Evolutionary conservation across 2,113 vertebrate species (phyloP).

Genomic region (Menura novaehollandiae): DNA sequence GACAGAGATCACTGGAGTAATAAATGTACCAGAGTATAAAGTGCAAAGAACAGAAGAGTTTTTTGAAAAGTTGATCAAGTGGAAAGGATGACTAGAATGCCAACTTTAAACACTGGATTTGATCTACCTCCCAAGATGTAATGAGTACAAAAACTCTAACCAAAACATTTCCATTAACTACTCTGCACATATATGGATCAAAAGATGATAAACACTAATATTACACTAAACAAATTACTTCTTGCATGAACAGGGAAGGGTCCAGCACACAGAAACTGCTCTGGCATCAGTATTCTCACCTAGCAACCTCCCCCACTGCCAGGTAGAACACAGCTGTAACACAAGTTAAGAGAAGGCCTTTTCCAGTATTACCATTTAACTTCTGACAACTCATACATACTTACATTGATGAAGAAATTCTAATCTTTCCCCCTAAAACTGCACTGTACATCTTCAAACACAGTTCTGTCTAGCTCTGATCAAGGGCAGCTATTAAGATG

Average conservation of each 20-base stretch:
- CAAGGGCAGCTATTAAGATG: background rate
- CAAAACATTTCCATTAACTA: background rate
- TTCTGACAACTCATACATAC: background rate
- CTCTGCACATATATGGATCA: fast-evolving
- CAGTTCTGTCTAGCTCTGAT: background rate
- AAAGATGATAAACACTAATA: background rate
- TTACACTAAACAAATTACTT: background rate
- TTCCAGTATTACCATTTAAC: background rate
- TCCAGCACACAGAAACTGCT: background rate
- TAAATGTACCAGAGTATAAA: background rate
- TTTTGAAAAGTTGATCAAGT: background rate
- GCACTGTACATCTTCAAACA: background rate
- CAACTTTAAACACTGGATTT: background rate
- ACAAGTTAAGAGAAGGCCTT: background rate
- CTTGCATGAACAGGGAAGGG: background rate
- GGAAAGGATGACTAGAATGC: background rate
- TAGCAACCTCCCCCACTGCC: background rate
- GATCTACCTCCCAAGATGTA: background rate
- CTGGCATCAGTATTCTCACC: background rate
- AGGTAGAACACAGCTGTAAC: background rate
- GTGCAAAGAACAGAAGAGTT: background rate
- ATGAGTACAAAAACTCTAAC: background rate
- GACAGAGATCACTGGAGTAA: background rate
- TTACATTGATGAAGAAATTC: background rate
- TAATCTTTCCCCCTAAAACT: background rate